phyloP scores from a whole-genome alignment of 2,113 vertebrate species.

The Ciconia boyciana region DNA sequence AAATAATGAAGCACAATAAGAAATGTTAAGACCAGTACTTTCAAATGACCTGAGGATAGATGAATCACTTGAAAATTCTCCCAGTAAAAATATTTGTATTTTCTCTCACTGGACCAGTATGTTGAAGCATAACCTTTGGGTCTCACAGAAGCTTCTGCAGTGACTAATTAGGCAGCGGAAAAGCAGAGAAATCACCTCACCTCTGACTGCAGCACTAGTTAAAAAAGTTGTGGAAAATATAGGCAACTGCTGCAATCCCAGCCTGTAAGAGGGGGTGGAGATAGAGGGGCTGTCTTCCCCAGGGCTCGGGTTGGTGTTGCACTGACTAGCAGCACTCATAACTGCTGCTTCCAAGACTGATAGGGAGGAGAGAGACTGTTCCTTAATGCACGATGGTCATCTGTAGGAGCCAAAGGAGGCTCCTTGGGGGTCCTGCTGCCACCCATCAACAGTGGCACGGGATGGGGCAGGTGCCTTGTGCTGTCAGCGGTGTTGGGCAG shows the following conservation, averaged over 20 bases:
- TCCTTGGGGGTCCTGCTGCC: neutral
- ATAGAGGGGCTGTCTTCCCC: neutral
- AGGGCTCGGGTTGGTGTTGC: neutral
- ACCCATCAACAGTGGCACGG: rapidly evolving
- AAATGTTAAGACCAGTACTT: neutral
- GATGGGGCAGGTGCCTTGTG: neutral
- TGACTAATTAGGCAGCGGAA: neutral
- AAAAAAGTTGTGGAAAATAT: neutral
- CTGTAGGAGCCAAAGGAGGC: neutral
- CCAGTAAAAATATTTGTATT: neutral
- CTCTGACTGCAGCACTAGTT: neutral
- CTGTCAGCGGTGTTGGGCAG: rapidly evolving
- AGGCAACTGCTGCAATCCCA: neutral
- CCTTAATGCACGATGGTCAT: neutral
- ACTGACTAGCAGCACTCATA: neutral
- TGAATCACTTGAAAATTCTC: neutral
- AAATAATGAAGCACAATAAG: neutral
- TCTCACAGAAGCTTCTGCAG: neutral
- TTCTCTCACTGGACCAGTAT: neutral
- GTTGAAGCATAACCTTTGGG: neutral
- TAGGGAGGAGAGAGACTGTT: neutral
- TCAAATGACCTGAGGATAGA: neutral
- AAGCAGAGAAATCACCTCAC: neutral
- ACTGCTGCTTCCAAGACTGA: neutral
- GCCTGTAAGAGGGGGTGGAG: neutral